phyloP scores from a whole-genome alignment of 2,888 invertebrate species.

The Nebria salina region DNA sequence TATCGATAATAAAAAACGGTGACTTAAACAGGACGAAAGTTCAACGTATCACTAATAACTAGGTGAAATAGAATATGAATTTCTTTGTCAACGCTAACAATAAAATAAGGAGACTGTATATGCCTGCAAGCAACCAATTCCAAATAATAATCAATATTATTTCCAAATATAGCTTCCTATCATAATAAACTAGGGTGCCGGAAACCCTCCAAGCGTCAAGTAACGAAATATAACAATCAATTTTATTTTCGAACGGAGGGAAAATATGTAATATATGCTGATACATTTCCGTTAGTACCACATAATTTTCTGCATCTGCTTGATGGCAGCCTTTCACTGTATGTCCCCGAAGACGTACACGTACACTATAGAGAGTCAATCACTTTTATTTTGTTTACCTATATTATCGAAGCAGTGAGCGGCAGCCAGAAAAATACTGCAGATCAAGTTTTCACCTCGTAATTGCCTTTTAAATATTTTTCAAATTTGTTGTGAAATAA shows the following conservation, averaged over 20 bases:
- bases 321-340: not conserved
- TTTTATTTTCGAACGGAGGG: not conserved
- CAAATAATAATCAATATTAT: slow-evolving; percentile 1
- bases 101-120: not conserved
- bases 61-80: not conserved
- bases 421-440: not conserved
- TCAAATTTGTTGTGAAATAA: not conserved
- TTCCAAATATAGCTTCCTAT: not conserved
- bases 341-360: not conserved
- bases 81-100: not conserved
- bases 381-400: not conserved
- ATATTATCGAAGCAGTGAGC: not conserved
- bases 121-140: not conserved
- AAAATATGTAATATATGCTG: not conserved
- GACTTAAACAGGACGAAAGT: not conserved
- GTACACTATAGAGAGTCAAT: not conserved
- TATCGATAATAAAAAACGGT: too few species aligned
- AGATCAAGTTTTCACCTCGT: not conserved
- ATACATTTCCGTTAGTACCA: not conserved
- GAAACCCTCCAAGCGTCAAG: not conserved
- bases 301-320: not conserved
- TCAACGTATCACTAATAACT: not conserved
- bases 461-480: not conserved
- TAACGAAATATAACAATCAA: not conserved
- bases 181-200: not conserved